These are phyloP conservation scores for Odontomachus brunneus DNA, from an alignment of 1,140 invertebrate genomes.

Conservation along the genomic window DNA sequence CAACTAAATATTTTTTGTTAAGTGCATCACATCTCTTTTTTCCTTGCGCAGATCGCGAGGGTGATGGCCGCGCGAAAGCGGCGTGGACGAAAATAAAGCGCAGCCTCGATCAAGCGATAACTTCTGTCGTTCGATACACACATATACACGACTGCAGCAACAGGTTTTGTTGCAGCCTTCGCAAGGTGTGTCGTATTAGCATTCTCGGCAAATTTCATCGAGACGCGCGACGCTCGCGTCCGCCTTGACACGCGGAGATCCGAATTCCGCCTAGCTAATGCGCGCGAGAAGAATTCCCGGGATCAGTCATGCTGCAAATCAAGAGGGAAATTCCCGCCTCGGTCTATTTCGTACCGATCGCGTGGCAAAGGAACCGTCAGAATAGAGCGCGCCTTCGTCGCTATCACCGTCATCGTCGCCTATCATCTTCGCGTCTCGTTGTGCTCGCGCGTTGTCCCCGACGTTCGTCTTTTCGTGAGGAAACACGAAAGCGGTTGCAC, in stretches of 20 bases:
- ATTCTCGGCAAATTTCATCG: constrained; percentile 26
- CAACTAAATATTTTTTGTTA: too few species aligned
- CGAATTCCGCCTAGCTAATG: neutral
- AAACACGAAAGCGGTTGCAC: neutral
- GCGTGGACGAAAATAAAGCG: neutral
- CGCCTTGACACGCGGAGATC: neutral
- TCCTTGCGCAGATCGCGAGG: too few species aligned
- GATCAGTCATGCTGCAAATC: too few species aligned
- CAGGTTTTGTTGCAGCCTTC: constrained; percentile 39
- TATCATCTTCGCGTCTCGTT: constrained; percentile 37
- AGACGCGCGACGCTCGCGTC: neutral
- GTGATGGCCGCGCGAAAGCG: neutral
- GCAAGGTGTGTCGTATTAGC: constrained; percentile 1
- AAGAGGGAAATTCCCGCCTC: too few species aligned
- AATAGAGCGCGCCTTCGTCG: neutral
- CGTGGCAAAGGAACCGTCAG: constrained; percentile 24
- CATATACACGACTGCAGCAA: constrained; percentile 19
- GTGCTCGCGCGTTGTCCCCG: constrained; percentile 3
- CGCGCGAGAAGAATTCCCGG: too few species aligned
- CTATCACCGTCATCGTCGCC: constrained; percentile 1
- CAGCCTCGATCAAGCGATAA: constrained; percentile 3
- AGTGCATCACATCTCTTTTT: too few species aligned
- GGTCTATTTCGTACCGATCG: too few species aligned
- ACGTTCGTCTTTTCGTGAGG: constrained; percentile 13
- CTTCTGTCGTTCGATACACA: constrained; percentile 22